Evolutionary conservation across 2,888 invertebrate species (phyloP), one percentile per base, ranked within the genome.

Genomic region (Drosophila crucigera): DNA sequence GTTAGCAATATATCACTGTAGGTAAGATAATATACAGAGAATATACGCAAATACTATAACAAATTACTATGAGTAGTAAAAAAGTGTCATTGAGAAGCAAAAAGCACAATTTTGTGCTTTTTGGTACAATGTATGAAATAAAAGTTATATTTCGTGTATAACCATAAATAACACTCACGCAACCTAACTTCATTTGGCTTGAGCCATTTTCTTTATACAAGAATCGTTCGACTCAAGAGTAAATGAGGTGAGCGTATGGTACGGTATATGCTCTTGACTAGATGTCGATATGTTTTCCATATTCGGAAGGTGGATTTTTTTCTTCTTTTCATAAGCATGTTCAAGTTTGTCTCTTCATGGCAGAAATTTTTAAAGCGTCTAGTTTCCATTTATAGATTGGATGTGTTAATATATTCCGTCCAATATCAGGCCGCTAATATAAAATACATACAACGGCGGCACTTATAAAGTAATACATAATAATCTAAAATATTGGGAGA

Each of bases 371-470:
- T 70, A 31, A 31, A 63, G 30, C 33, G 47, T 68, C 72, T 50
- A 68, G 82, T 78, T 82, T 60, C 80, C 80, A 66, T 79, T 61
- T 73, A 65, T 59, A 55, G 79, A 28, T 41, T 56, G 50, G 37
- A 68, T 35, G 33, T 72, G 63, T 63, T 54, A 49, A 62, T 59
- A 68, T 55, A 62, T 52, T 53, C 55, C 19, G 31, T 37, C 25
- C 33, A 61, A 59, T 55, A 43, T 55, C 3, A 41, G 47, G 33
- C 25, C 3, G 11, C 2, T 30, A 7, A 30, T 22, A 16, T 11
- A 33, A 58, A 58, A 58, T 16, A 60, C 50, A 41, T 52, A 62
- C n/a, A 47, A 14, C 33, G 14, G 11, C n/a, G 41, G 14, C 35
- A 54, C 25, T 49, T 37, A 54, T 37, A 30, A 19, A 41, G 52